A percentile compares a stretch with the other conserved stretches of the same genome.
These are phyloP conservation scores for Syrrhaptes paradoxus DNA, from an alignment of 2,113 vertebrate genomes.

Conservation along the genomic window DNA sequence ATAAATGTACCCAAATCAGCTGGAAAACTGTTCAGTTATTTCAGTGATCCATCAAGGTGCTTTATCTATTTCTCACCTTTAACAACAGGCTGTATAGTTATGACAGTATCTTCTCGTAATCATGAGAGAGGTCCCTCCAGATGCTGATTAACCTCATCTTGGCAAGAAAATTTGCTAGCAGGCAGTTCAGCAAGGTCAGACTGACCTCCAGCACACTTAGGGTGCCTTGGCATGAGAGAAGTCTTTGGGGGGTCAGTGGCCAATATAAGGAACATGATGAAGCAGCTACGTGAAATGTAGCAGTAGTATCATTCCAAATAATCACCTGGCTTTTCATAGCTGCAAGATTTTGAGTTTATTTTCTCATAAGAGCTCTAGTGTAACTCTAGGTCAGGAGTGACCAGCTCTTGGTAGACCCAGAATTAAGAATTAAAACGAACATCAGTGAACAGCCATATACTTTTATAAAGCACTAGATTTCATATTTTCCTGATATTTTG, in stretches of 20 bases:
- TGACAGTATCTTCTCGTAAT: background rate
- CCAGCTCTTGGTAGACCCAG: background rate
- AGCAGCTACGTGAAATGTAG: background rate
- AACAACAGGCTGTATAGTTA: background rate
- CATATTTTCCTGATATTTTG: background rate
- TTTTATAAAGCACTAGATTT: background rate
- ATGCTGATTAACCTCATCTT: slow-evolving; percentile 12
- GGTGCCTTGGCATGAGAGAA: background rate
- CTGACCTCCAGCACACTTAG: background rate
- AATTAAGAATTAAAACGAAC: background rate
- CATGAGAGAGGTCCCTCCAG: background rate
- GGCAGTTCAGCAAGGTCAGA: background rate
- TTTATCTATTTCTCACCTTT: background rate
- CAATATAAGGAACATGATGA: slow-evolving; percentile 19
- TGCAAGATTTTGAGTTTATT: slow-evolving; percentile 9
- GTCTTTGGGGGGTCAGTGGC: slow-evolving; percentile 9
- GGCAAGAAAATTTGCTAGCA: slow-evolving; percentile 24
- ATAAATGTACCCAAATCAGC: background rate
- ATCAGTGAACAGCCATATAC: background rate
- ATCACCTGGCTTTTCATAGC: background rate
- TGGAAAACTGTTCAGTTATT: background rate
- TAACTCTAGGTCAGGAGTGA: background rate
- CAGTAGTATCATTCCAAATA: background rate
- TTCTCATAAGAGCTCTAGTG: background rate
- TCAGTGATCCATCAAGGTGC: background rate